Base-by-base conservation (phyloP, 2,797 vertebrate genomes). In the Hybognathus amarus region DNA sequence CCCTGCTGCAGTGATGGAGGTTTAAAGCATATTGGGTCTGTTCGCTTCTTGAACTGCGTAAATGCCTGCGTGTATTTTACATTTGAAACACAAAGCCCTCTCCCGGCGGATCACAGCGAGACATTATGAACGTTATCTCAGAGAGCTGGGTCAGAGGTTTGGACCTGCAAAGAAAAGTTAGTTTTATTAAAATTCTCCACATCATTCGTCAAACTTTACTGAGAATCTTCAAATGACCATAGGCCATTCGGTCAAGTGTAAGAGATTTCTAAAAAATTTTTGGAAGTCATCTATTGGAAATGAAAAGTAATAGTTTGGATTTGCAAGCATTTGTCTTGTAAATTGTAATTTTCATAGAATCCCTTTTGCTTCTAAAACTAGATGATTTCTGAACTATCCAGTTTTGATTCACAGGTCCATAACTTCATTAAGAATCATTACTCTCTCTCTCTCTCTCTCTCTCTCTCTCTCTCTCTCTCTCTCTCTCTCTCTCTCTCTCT, bases 11-110 rank as follows among this genome's bases (percentile, higher is more conserved):
- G 87, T 92, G 91, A 94, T 94, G 93, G 86, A 70, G 92, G 93
- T 93, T 95, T 95, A 94, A 95, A 94, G 91, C 89, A 89, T 67
- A 88, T 88, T 94, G 93, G 93, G 93, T 94, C 89, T 86, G 2
- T 92, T 92, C 86, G 88, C 91, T 91, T 94, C 90, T 87, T 91
- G 91, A 94, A 91, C 92, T 89, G 86, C 85, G 79, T 84, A 84
- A 91, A 91, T 56, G 89, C 78, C 87, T 88, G 81, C 75, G 86
- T 88, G 92, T 88, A 90, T 92, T 92, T 85, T 90, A 87, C 86
- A 61, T 1, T 87, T 69, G 85, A 81, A 83, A 77, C 85, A 87
- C 88, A 78, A 87, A 91, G 90, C 90, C 80, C 42, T 63, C 84
- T 77, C 68, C 54, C 73, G 13, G 20, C 67, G 68, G 80, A 80